phyloP scores from a whole-genome alignment of 2,888 invertebrate species.

The Synergus laeviventris region DNA sequence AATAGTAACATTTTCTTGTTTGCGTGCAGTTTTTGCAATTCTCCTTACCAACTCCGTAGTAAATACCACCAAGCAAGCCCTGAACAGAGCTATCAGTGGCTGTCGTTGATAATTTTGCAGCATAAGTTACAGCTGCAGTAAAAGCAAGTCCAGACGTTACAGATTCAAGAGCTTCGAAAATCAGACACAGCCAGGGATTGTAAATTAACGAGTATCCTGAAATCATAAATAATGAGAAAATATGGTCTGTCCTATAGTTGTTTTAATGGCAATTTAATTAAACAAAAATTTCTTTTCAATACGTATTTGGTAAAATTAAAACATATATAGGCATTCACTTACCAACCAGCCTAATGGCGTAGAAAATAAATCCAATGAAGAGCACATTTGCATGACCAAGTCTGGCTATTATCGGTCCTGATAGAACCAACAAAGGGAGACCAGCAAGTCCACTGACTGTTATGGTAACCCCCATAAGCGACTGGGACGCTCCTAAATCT shows the following conservation, averaged over 20 bases:
- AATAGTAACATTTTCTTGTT: no score
- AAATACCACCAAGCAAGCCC: constrained; percentile 87
- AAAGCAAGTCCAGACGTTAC: constrained; percentile 86
- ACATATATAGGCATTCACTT: constrained; percentile 56
- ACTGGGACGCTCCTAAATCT: constrained; percentile 85
- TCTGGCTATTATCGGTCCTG: constrained; percentile 84
- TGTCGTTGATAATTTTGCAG: constrained; percentile 84
- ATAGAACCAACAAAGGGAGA: constrained; percentile 85
- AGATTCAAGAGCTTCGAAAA: constrained; percentile 87
- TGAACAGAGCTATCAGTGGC: constrained; percentile 87
- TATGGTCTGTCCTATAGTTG: not conserved
- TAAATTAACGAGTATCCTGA: constrained; percentile 85
- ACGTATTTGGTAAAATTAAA: not conserved
- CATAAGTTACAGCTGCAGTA: constrained; percentile 87
- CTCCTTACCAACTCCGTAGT: constrained; percentile 85
- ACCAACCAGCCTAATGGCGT: constrained; percentile 85
- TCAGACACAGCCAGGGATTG: constrained; percentile 85
- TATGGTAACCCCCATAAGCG: constrained; percentile 88
- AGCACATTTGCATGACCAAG: constrained; percentile 88
- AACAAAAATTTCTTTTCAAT: no score
- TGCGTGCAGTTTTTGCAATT: not conserved
- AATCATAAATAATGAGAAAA: not conserved
- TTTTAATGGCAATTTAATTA: no score
- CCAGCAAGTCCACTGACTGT: constrained; percentile 88
- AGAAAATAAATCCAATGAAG: constrained; percentile 87